Conservation (phyloP, 2,888 invertebrate species). For the Meteorus cinctellus region DNA sequence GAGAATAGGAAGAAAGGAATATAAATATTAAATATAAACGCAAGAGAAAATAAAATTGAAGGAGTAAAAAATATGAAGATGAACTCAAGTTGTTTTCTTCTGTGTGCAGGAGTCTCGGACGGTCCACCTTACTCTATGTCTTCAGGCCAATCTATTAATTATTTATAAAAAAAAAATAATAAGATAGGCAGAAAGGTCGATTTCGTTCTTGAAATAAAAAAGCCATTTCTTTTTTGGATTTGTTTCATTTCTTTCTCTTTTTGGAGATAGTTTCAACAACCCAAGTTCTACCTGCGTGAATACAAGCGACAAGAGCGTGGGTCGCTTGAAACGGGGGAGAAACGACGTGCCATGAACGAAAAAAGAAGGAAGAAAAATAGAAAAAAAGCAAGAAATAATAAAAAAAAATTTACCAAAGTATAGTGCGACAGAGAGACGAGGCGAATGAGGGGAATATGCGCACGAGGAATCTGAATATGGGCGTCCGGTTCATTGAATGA, state of each 20-base stretch:
- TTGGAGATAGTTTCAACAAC: conserved; percentile 3
- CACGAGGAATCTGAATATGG: conserved; percentile 54
- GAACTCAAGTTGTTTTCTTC: no score
- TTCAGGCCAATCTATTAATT: conserved; percentile 3
- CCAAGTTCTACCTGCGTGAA: conserved; percentile 12
- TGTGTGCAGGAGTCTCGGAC: no score
- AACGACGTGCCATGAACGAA: conserved; percentile 8
- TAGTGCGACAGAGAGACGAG: not conserved
- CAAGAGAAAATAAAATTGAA: not conserved
- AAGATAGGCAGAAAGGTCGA: not conserved
- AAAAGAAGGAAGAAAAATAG: not conserved
- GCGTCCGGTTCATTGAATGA: conserved; percentile 58
- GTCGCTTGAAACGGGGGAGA: conserved; percentile 18
- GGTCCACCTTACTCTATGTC: not conserved
- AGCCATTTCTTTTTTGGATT: not conserved
- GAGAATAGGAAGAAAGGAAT: not conserved
- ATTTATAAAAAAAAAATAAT: not conserved
- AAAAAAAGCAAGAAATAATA: not conserved
- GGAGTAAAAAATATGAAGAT: conserved; percentile 1
- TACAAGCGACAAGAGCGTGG: conserved; percentile 11
- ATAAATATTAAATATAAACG: not conserved
- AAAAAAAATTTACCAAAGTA: conserved; percentile 2
- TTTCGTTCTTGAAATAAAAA: conserved; percentile 5
- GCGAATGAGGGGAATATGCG: not conserved
- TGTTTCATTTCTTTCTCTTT: not conserved